Evolutionary conservation across 2,113 vertebrate genomes (phyloP).

Genomic region (Cavia porcellus): DNA sequence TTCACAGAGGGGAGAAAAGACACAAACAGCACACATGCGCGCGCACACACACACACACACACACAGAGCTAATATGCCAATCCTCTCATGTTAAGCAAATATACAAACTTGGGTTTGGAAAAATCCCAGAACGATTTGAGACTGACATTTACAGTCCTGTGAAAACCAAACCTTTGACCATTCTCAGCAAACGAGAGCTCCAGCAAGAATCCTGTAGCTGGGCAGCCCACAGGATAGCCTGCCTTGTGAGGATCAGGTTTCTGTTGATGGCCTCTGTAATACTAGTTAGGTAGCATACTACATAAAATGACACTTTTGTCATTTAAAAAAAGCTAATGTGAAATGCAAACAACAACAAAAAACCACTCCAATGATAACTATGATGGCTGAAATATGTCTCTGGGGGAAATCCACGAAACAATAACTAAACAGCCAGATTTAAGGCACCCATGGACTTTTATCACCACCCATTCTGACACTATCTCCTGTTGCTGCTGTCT

Average conservation of each 20-base stretch:
- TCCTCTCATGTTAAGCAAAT: background rate
- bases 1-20: background rate
- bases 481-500: background rate
- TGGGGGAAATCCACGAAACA: background rate
- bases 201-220: background rate
- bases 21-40: background rate
- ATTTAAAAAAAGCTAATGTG: background rate
- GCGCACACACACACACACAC: background rate
- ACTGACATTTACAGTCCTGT: accelerated
- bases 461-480: background rate
- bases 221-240: background rate
- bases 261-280: background rate
- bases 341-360: background rate
- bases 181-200: background rate
- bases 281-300: too few relatives aligned
- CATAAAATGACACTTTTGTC: background rate
- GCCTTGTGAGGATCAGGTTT: background rate
- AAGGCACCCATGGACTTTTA: background rate
- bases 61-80: background rate
- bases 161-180: background rate
- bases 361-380: background rate
- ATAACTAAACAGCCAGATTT: background rate
- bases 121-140: background rate
- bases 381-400: background rate
- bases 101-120: background rate